phyloP scores from a whole-genome alignment of 64 coral and sea anemone species.

The Trachythela sp. region DNA sequence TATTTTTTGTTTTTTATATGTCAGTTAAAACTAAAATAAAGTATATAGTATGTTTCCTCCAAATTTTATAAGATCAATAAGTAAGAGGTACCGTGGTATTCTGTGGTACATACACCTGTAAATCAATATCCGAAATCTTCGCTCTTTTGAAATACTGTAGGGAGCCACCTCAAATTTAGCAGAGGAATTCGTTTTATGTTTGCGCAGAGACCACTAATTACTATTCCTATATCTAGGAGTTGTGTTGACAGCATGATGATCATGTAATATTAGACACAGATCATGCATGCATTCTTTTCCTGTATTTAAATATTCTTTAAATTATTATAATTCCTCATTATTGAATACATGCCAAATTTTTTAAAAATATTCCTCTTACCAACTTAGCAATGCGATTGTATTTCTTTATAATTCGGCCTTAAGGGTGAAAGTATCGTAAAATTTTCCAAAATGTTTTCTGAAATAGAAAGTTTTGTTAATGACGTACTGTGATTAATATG shows the following conservation, averaged over 20 bases:
- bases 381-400: neutral
- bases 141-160: too few species aligned
- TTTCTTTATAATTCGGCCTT: neutral
- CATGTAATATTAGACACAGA: neutral
- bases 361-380: neutral
- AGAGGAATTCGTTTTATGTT: neutral
- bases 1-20: too few species aligned
- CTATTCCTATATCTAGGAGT: neutral
- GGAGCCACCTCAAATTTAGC: neutral
- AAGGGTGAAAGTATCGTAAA: neutral
- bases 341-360: neutral
- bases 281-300: neutral
- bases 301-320: conserved; percentile 1
- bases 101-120: too few species aligned
- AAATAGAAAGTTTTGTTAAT: too few species aligned
- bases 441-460: too few species aligned
- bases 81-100: too few species aligned
- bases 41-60: too few species aligned
- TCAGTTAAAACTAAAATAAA: too few species aligned
- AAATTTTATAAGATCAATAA: too few species aligned
- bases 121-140: too few species aligned
- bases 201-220: neutral
- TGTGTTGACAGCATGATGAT: neutral
- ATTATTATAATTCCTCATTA: neutral
- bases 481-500: too few species aligned